Percentiles rank a stretch among this genome's conserved stretches.
phyloP scores from a whole-genome alignment of 2,888 invertebrate species.

The Willowsia nigromaculata region DNA sequence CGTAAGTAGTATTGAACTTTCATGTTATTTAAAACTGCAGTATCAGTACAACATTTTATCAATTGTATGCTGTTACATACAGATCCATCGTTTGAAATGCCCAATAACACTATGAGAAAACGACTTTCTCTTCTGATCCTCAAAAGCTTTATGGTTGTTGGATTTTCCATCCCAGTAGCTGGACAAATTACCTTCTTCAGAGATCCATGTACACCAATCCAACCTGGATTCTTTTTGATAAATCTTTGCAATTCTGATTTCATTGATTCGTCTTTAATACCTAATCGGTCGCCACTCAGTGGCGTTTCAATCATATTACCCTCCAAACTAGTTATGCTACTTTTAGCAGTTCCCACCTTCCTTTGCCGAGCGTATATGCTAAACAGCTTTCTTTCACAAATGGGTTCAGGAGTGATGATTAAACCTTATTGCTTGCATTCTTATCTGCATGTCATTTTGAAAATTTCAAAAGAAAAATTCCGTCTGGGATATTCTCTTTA shows the following conservation, averaged over 20 bases:
- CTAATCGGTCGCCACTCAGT: not conserved
- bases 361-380: not conserved
- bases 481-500: not conserved
- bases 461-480: not conserved
- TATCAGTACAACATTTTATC: not conserved
- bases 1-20: not conserved
- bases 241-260: slow-evolving; percentile 1
- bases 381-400: not conserved
- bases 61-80: not conserved
- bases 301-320: not conserved
- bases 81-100: not conserved
- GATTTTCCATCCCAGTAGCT: not conserved
- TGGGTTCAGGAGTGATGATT: not conserved
- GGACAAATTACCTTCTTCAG: not conserved
- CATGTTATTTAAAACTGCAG: not conserved
- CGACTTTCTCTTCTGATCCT: not conserved
- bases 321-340: not conserved
- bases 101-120: not conserved
- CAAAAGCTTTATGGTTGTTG: not conserved
- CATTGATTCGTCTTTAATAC: not conserved
- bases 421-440: not conserved
- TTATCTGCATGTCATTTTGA: not conserved
- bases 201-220: not conserved
- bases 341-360: not conserved
- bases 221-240: slow-evolving; percentile 17